Evolutionary conservation across 2,797 vertebrate species (phyloP).

Genomic region (Pachyuromys duprasi): DNA sequence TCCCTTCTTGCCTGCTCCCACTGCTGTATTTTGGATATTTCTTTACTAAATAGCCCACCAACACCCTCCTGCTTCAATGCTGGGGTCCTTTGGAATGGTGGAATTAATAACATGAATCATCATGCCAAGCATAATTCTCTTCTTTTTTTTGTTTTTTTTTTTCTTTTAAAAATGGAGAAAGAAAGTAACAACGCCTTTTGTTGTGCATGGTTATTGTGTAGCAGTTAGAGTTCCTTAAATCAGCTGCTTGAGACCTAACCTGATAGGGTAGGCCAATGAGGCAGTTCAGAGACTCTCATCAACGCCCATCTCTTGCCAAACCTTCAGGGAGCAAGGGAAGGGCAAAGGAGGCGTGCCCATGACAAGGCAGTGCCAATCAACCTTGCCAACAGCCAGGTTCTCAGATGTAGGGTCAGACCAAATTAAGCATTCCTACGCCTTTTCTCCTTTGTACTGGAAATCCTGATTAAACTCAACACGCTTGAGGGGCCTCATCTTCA

Average conservation of each 20-base stretch:
- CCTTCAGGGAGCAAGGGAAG: background rate
- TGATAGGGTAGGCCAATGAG: no score
- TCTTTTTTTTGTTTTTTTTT: background rate
- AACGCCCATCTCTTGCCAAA: background rate
- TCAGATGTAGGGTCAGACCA: background rate
- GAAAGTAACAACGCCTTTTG: background rate
- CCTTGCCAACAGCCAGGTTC: background rate
- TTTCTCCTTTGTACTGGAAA: slow-evolving; percentile 40
- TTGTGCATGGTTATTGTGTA: background rate
- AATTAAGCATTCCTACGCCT: slow-evolving; percentile 2
- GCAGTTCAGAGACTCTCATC: background rate
- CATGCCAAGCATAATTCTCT: background rate
- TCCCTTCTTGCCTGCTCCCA: background rate
- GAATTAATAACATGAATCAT: background rate
- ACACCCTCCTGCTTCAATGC: background rate
- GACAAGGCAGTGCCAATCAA: background rate
- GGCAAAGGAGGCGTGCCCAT: background rate
- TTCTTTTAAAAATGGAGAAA: background rate
- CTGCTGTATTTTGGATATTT: background rate
- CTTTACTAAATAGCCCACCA: background rate
- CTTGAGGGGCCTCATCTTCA: background rate
- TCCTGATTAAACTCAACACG: background rate
- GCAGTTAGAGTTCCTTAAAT: background rate
- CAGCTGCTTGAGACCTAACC: background rate
- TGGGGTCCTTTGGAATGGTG: background rate